These are phyloP conservation scores for Metopia argyrocephala DNA, from an alignment of 2,888 invertebrate genomes.

Conservation along the genomic window DNA sequence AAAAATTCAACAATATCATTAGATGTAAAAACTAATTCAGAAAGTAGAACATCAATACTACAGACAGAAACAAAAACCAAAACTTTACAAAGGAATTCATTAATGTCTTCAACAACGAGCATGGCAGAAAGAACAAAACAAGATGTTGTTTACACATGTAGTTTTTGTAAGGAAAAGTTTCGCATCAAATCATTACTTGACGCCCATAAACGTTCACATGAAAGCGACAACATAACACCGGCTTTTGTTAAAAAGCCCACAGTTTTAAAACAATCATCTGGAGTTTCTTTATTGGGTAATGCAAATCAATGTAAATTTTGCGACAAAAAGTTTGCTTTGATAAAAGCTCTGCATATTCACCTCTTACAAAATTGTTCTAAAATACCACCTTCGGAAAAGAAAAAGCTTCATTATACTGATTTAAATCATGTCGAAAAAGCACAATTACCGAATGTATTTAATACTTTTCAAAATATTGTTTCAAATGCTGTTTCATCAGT, in stretches of 20 bases:
- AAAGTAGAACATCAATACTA: constrained; percentile 1
- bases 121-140: constrained; percentile 14
- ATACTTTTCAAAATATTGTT: constrained; percentile 2
- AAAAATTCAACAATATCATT: not conserved
- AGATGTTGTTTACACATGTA: constrained; percentile 64
- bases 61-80: not conserved
- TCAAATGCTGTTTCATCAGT: constrained; percentile 16
- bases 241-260: constrained; percentile 49
- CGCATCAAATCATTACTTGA: constrained; percentile 69
- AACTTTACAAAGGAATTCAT: constrained; percentile 38
- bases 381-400: constrained; percentile 74
- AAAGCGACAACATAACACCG: constrained; percentile 57
- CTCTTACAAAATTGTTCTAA: constrained; percentile 74
- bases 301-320: constrained; percentile 73
- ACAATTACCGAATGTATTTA: constrained; percentile 68
- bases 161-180: constrained; percentile 69
- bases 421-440: constrained; percentile 73
- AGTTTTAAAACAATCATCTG: not conserved
- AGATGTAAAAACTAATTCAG: not conserved
- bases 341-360: constrained; percentile 74
- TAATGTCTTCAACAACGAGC: constrained; percentile 21
- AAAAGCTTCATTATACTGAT: constrained; percentile 73
- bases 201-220: constrained; percentile 71
- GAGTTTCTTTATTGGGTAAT: not conserved
- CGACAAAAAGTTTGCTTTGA: constrained; percentile 74